phyloP scores from a whole-genome alignment of 2,113 vertebrate species.

The Tachycineta bicolor region DNA sequence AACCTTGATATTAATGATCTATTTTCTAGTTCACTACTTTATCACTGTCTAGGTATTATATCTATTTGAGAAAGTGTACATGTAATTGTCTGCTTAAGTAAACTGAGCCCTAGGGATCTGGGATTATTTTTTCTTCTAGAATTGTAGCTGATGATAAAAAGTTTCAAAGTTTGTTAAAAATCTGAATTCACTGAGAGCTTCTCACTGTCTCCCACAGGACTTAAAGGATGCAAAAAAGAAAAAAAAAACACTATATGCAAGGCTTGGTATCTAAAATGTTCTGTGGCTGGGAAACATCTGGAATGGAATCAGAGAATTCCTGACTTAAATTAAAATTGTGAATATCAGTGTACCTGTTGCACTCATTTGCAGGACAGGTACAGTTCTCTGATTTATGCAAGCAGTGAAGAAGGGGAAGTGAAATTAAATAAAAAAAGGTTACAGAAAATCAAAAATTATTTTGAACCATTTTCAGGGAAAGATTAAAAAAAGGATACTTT shows the following conservation, averaged over 20 bases:
- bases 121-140: neutral
- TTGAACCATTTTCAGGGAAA: neutral
- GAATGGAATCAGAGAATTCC: neutral
- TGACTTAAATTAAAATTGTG: neutral
- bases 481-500: neutral
- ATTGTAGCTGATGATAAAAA: neutral
- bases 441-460: neutral
- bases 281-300: neutral
- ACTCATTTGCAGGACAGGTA: neutral
- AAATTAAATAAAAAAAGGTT: neutral
- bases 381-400: neutral
- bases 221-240: neutral
- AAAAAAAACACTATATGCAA: neutral
- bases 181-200: neutral
- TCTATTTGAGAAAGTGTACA: neutral
- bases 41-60: neutral
- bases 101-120: neutral
- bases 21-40: neutral
- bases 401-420: neutral
- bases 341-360: neutral
- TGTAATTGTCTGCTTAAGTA: neutral
- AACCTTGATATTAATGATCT: neutral
- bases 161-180: neutral
- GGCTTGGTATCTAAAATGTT: neutral
- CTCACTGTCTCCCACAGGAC: neutral